Conservation (phyloP, 1,140 invertebrate species). For the Arion vulgaris region DNA sequence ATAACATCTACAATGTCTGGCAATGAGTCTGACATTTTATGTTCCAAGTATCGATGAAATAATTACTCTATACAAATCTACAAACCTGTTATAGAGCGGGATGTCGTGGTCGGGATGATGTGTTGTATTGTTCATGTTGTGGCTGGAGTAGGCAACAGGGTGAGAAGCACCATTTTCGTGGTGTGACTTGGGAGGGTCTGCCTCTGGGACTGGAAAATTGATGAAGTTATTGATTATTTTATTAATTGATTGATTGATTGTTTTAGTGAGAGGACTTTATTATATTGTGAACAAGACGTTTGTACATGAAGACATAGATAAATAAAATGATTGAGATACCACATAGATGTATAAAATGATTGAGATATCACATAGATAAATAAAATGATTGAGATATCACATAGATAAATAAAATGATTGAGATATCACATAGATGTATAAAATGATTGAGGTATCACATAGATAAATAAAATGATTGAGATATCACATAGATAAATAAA, state of each 20-base stretch:
- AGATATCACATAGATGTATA: too few relatives aligned
- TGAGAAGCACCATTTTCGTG: not conserved
- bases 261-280: not conserved
- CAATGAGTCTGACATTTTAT: not conserved
- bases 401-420: too few relatives aligned
- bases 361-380: too few relatives aligned
- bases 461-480: too few relatives aligned
- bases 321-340: too few relatives aligned
- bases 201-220: not conserved
- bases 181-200: not conserved
- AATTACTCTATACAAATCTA: not conserved
- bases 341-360: too few relatives aligned
- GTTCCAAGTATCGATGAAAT: not conserved
- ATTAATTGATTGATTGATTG: not conserved
- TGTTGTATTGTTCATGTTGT: not conserved
- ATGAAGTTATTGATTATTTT: not conserved
- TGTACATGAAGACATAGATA: too few relatives aligned
- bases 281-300: too few relatives aligned
- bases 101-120: not conserved
- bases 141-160: slow-evolving; percentile 9
- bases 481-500: too few relatives aligned
- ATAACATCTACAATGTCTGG: not conserved
- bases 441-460: too few relatives aligned
- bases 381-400: too few relatives aligned
- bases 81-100: not conserved